Evolutionary conservation across 2,113 vertebrate genomes (phyloP), one percentile per base, ranked within the genome.

Genomic region (Ceuthmochares aereus): DNA sequence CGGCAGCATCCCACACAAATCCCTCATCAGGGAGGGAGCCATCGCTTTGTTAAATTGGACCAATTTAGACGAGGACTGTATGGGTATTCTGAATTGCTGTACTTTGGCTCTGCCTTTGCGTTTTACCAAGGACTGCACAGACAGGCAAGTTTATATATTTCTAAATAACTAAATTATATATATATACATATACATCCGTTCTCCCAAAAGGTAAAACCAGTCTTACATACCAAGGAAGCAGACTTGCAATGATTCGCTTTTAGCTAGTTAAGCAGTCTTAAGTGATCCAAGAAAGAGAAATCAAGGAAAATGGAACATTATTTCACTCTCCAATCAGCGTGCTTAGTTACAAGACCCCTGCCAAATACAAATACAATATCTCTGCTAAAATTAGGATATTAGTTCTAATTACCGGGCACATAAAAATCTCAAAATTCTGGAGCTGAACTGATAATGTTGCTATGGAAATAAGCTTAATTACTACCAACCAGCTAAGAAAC

Each of bases 331-430:
- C 79, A 75, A 30, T 68, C 85, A 84, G 42, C 32, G 43, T 67
- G 27, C 93, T 70, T 91, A 93, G 84, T 83, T 87, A 93, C 80
- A 84, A 95, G 68, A 56, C 36, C 93, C 60, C 84, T 4, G 4
- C 84, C 92, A 96, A 97, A 93, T 36, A 86, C 36, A 79, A 88
- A 68, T 20, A 10, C 60, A 83, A 29, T 86, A 92, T 89, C 51
- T 90, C 76, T 80, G 84, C 93, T 96, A 95, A 95, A 92, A 95
- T 95, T 91, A 96, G 95, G 69, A 84, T 96, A 87, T 82, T 89
- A 88, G 80, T 91, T 94, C 84, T 92, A 93, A 97, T 78, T 84
- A 94, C n/a, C 32, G 9, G 69, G 90, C 75, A 89, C 88, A 94
- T 5, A 91, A 77, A 91, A 93, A 74, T 70, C 72, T 92, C 60